Base-by-base conservation (phyloP, 2,113 vertebrate genomes). In the Notothenia coriiceps region DNA sequence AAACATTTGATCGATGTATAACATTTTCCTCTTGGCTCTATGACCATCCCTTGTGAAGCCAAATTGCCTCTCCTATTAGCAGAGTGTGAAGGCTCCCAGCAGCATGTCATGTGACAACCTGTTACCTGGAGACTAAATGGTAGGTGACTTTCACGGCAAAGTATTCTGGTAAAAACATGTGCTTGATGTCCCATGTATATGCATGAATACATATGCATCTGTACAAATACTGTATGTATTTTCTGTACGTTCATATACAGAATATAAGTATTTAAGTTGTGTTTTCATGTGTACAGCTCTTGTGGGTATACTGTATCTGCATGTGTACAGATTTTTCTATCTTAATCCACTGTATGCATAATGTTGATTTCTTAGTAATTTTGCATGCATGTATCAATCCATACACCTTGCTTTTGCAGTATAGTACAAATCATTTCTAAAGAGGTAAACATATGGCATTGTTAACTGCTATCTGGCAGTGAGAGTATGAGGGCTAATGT, bases 111-210 rank as follows among this genome's bases (percentile, higher is more conserved):
- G 35, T 77, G 73, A 77, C 51, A 83, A 57, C 15, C 57, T 65
- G 47, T 49, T 57, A 61, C 25, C 35, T 59, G n/a, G 20, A 22
- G 33, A n/a, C 33, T 18, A 35, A 8, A 66, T n/a, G 7, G 51
- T 46, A 56, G 74, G 35, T 59, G 63, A 55, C 67, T 63, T 69
- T 72, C 33, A 72, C 60, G 79, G 74, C 57, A 68, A 52, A 72
- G 43, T 43, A 59, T 5, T 18, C 51, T 55, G 11, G 29, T 59
- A 69, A 65, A 77, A 50, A 33, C 22, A 46, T 47, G 7, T 13
- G 17, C 65, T 65, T 61, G 33, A n/a, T 67, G 40, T n/a, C 57
- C 33, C 22, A 3, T 66, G 46, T 60, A n/a, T 13, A 59, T 20
- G 4, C 15, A 70, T 49, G 2, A 12, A 51, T n/a, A n/a, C 11